Conservation (phyloP, 1,140 invertebrate genomes). For the Gonatopus flavifemur region DNA sequence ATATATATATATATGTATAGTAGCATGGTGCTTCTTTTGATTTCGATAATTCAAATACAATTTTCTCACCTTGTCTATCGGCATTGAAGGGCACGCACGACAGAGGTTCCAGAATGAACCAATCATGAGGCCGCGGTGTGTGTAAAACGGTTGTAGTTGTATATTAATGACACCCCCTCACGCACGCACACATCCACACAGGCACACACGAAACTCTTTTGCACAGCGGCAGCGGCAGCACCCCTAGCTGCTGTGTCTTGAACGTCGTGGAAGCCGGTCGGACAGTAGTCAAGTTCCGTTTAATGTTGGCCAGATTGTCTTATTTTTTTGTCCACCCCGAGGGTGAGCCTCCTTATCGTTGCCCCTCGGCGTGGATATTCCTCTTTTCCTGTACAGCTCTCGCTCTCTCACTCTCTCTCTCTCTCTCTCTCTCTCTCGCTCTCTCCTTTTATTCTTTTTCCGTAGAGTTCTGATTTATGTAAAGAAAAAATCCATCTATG, state of each 20-base stretch:
- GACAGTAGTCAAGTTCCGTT: conserved; percentile 13
- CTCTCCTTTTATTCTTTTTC: not conserved
- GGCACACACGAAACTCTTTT: no score
- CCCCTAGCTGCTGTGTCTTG: no score
- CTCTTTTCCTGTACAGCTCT: not conserved
- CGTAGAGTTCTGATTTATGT: no score
- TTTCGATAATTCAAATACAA: no score
- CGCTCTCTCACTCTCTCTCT: not conserved
- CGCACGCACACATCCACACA: no score
- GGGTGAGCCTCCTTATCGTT: conserved; percentile 14
- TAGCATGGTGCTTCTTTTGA: not conserved
- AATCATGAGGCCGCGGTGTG: conserved; percentile 72
- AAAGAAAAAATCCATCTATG: no score
- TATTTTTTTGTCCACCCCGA: no score
- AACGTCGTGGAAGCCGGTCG: conserved; percentile 18
- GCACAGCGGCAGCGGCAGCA: conserved; percentile 26
- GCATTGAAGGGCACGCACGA: conserved; percentile 90
- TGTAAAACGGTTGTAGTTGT: conserved; percentile 49
- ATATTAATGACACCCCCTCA: conserved; percentile 19
- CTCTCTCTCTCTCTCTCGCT: not conserved
- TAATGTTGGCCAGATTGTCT: conserved; percentile 15
- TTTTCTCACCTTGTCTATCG: conserved; percentile 90
- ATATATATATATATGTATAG: conserved; percentile 3
- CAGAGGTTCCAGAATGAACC: conserved; percentile 93
- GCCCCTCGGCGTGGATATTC: not conserved